Evolutionary conservation across 2,888 invertebrate genomes (phyloP), one percentile per base, ranked within the genome.

Genomic region (Pseudococcus longispinus): DNA sequence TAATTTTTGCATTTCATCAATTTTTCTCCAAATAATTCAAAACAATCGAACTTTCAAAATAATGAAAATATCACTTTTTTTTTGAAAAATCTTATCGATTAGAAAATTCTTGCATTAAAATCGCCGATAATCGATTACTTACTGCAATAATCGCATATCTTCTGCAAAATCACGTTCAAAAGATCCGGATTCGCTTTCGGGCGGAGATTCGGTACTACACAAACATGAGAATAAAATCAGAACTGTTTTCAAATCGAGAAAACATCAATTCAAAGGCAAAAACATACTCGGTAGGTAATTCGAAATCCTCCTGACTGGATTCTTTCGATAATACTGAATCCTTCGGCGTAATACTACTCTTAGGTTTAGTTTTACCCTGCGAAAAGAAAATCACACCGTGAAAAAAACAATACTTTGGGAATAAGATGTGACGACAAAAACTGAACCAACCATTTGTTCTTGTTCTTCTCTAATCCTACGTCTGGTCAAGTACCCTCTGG

Each of bases 281-380:
- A 11, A 90, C 91, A 89, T 90, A 91, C 91, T 91, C 91, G 6
- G 91, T 91, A 51, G 89, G 90, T 44, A 90, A 89, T 87, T 90
- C 91, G 87, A 92, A 89, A 88, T 92, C 92, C 89, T 93, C 93
- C 88, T 92, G 92, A 90, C 93, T 93, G 84, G 92, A 92, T 88
- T 92, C 93, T 89, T 92, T 93, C 83, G 70, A 70, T 55, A 18
- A 87, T 42, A 87, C 87, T 74, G 85, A 83, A 74, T 55, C 87
- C 55, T 60, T 87, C 44, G 85, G 55, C 13, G 83, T 85, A 32
- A 85, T 87, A 60, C 74, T 80, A 87, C 74, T 84, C 13, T 82
- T 87, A 44, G 42, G 85, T 83, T 88, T 23, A 42, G 85, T 83
- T n/a, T 44, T 87, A n/a, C 55, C 55, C 32, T 85, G 87, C 9